These are phyloP conservation scores for Tautogolabrus adspersus DNA, from an alignment of 2,113 vertebrate genomes.

Conservation along the genomic window DNA sequence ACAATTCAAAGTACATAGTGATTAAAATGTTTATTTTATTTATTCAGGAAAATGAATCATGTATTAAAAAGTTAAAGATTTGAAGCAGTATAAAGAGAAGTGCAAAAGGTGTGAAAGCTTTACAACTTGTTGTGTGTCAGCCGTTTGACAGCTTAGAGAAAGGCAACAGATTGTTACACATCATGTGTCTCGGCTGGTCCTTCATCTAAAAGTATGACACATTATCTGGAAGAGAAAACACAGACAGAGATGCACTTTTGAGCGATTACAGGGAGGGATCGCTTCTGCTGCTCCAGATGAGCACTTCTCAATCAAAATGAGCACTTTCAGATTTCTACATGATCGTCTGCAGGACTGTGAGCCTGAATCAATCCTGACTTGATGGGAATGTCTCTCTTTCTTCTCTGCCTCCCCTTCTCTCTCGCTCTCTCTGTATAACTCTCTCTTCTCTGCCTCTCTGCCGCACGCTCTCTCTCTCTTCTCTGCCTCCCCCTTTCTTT, in stretches of 20 bases:
- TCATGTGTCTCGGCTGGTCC: slow-evolving; percentile 72
- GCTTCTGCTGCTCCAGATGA: slow-evolving; percentile 47
- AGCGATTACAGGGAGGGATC: slow-evolving; percentile 52
- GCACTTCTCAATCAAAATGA: slow-evolving; percentile 21
- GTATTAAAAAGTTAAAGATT: slow-evolving; percentile 62
- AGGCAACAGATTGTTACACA: slow-evolving; percentile 74
- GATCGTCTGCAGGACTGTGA: background rate
- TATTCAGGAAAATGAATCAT: slow-evolving; percentile 61
- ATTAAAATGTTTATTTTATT: slow-evolving; percentile 78
- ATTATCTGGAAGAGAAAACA: slow-evolving; percentile 84
- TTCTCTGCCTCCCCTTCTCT: background rate
- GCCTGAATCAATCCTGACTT: slow-evolving; percentile 2
- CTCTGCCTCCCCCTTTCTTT: too few relatives aligned
- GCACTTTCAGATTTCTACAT: background rate
- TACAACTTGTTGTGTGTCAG: slow-evolving; percentile 68
- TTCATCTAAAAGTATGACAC: slow-evolving; percentile 85
- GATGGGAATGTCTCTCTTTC: background rate
- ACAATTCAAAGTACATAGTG: slow-evolving; percentile 67
- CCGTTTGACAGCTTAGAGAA: slow-evolving; percentile 63
- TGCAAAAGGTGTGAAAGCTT: slow-evolving; percentile 71
- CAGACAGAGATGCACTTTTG: slow-evolving; percentile 74
- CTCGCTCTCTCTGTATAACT: too few relatives aligned
- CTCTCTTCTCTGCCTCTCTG: too few relatives aligned
- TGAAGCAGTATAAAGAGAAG: slow-evolving; percentile 66
- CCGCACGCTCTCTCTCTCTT: too few relatives aligned